phyloP scores from a whole-genome alignment of 1,140 invertebrate genomes.

The Drosophila pruinosa region DNA sequence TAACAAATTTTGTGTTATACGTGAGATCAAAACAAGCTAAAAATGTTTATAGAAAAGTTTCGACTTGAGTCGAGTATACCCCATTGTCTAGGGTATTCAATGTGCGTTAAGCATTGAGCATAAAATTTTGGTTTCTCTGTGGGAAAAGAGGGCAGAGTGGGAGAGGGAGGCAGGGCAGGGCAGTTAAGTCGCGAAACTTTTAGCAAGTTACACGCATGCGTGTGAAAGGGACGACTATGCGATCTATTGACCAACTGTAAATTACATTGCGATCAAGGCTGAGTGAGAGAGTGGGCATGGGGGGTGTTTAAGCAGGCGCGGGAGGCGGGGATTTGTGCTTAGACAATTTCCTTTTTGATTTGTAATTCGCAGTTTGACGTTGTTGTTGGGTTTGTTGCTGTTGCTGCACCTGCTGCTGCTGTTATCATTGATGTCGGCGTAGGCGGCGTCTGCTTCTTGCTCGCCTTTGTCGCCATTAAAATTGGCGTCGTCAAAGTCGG shows the following conservation, averaged over 20 bases:
- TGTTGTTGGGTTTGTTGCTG: slow-evolving; percentile 19
- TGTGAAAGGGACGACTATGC: slow-evolving; percentile 50
- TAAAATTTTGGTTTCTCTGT: neutral
- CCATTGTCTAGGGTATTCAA: neutral
- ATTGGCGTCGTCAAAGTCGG: neutral
- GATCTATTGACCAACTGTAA: slow-evolving; percentile 26
- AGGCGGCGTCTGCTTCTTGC: slow-evolving; percentile 26
- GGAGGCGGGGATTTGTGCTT: slow-evolving; percentile 16
- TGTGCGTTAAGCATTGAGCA: slow-evolving; percentile 50
- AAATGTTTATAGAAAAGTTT: slow-evolving; percentile 22
- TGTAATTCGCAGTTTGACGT: slow-evolving; percentile 78
- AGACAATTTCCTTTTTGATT: slow-evolving; percentile 79
- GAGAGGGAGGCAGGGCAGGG: neutral
- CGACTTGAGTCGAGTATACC: neutral
- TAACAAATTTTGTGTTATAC: slow-evolving; percentile 52
- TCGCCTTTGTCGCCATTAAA: slow-evolving; percentile 21
- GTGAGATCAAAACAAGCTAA: slow-evolving; percentile 75
- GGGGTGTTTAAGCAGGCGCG: neutral
- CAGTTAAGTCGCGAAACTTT: slow-evolving; percentile 14
- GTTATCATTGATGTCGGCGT: slow-evolving; percentile 50
- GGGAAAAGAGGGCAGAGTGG: neutral
- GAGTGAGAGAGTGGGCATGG: neutral
- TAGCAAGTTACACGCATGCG: slow-evolving; percentile 14
- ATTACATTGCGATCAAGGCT: slow-evolving; percentile 19
- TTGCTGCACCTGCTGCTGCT: slow-evolving; percentile 16